Percentiles rank a stretch among this genome's conserved stretches.
phyloP scores from a whole-genome alignment of 2,888 invertebrate species.

The Hirtodrosophila cameraria region DNA sequence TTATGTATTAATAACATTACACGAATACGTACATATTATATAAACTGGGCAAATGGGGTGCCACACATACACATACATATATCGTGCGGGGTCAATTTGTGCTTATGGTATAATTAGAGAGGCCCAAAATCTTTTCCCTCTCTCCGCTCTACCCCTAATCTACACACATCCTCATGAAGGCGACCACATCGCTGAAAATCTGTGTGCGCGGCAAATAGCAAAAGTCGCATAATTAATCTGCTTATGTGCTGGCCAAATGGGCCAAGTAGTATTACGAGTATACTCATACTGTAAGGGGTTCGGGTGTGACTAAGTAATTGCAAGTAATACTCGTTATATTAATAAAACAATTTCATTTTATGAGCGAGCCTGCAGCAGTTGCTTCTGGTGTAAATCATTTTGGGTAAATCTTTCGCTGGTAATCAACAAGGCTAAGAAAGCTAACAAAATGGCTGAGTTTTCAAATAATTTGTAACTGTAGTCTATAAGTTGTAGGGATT shows the following conservation, averaged over 20 bases:
- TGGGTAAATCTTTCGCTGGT: neutral
- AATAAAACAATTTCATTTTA: constrained; percentile 71
- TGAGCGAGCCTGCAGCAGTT: constrained; percentile 48
- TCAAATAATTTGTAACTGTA: neutral
- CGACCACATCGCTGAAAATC: constrained; percentile 55
- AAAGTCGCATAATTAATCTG: constrained; percentile 79
- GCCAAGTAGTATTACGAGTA: constrained; percentile 25
- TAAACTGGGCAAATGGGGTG: constrained; percentile 13
- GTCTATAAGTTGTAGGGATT: too few species aligned
- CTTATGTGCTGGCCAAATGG: constrained; percentile 64
- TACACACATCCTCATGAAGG: constrained; percentile 26
- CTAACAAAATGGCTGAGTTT: constrained; percentile 8
- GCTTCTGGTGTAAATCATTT: constrained; percentile 58
- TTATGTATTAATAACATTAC: constrained; percentile 77
- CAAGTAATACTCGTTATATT: constrained; percentile 66
- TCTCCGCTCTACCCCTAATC: neutral
- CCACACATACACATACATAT: too few species aligned
- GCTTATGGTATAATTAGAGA: constrained; percentile 77
- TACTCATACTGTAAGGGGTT: constrained; percentile 4
- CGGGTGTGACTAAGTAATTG: constrained; percentile 74
- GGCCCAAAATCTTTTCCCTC: neutral
- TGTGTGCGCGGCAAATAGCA: constrained; percentile 61
- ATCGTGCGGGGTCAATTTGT: constrained; percentile 69
- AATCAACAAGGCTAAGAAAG: constrained; percentile 1
- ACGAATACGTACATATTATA: constrained; percentile 19